Evolutionary conservation across 2,888 invertebrate species (phyloP), one percentile per base, ranked within the genome.

Genomic region (Chymomyza amoena): DNA sequence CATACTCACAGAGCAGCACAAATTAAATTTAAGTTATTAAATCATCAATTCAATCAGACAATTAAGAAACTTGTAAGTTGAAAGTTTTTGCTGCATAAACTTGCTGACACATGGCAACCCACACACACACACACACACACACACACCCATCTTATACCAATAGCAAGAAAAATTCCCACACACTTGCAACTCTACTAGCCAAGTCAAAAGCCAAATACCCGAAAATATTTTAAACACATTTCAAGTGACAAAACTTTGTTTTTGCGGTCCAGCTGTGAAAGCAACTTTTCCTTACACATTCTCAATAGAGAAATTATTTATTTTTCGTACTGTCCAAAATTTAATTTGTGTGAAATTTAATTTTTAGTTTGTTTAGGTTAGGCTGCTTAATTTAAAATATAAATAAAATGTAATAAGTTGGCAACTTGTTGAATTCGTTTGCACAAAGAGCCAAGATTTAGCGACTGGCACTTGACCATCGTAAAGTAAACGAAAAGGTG

Each of bases 11-110:
- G 67, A 73, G 36, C 45, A 66, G 73, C 70, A 69, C 73, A 80
- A 90, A 90, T 89, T 88, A 86, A 90, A 87, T 89, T 90, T 76
- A 81, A 88, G 90, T 90, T 89, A 90, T 90, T 90, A 90, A 90
- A 90, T 89, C 88, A 89, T 90, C 89, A 90, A 90, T 90, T 90
- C 90, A 89, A 90, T 90, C 89, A 90, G 81, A 90, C 90, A 90
- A 90, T 90, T 90, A 90, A 84, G 87, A 89, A 84, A 90, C 82
- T 86, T 89, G 72, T 73, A 75, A 74, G 71, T 70, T 80, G 61
- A 68, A 77, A 79, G 77, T 88, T 87, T 74, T 69, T 71, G 73
- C 25, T 20, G 20, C 57, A 87, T 59, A 76, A 86, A 75, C 79
- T 81, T 75, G 69, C 66, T 66, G 73, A 73, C 84, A 87, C 76